Evolutionary conservation across 2,797 vertebrate species (phyloP), one percentile per base, ranked within the genome.

Genomic region (Oryzias sinensis): DNA sequence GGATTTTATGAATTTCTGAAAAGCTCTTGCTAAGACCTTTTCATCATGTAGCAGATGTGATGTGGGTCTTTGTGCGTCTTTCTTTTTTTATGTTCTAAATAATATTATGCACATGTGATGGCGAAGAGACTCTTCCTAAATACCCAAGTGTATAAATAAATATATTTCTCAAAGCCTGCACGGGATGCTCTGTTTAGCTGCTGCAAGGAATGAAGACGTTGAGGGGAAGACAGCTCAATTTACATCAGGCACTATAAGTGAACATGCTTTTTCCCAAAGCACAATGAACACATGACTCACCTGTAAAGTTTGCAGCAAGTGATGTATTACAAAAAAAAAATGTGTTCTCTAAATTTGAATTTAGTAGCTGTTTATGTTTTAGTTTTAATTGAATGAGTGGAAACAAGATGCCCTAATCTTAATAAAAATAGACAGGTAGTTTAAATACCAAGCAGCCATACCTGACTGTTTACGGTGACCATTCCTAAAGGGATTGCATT

Each of bases 1-100:
- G 81, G 81, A 83, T 87, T 88, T 88, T 49, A 80, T 76, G 75
- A 77, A 85, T 83, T 82, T 72, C 85, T 71, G 84, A 82, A 67
- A 54, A 42, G 53, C 70, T 77, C 69, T 81, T 56, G 60, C 53
- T 68, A 62, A 73, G 75, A 70, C 59, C 67, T 76, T 87, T 87
- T 87, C 75, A 84, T 88, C 84, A 79, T 53, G 29, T 54, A 84
- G 83, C 67, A 83, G 81, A 83, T 83, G 72, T 76, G 74, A 73
- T 84, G 64, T 76, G 33, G 3, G 2, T 11, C 13, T 11, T 37
- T n/a, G n/a, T n/a, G n/a, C n/a, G 4, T 37, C 11, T 33, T 11
- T 9, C 3, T 33, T 13, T 13, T 84, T 80, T 71, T 59, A 62
- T 75, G 61, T 65, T 65, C 49, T 69, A 53, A 80, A 76, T 86